Base-by-base conservation (phyloP, 2,113 vertebrate genomes). In the Elephantulus edwardii region DNA sequence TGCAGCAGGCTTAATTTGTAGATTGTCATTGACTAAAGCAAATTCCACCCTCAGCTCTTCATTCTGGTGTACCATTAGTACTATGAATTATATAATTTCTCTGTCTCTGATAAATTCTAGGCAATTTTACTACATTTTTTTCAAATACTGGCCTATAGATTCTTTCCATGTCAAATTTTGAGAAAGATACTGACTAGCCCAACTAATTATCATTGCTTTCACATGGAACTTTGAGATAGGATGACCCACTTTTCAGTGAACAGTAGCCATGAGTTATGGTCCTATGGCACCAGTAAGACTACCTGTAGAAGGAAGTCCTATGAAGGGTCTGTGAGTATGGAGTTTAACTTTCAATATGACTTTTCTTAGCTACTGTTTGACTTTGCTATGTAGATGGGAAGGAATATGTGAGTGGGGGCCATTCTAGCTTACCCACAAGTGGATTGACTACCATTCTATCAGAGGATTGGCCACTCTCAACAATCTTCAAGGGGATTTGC, bases 151-250 rank as follows among this genome's bases (percentile, higher is more conserved):
- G 6, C 4, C 35, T 84, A 75, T 2, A 54, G 54, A 38, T 28
- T 68, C n/a, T 80, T 52, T 68, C 80, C 28, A n/a, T n/a, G n/a
- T 35, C 48, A 10, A 42, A 74, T 50, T 10, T 76, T 35, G n/a
- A 77, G 77, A 89, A 91, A 86, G 20, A 91, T 24, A 44, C 3
- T 70, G n/a, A 58, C 6, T 58, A 40, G 6, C 50, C 30, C 68
- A 86, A 66, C 33, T 83, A 84, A 92, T 81, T 90, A 58, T 35
- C 26, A 8, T 72, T 35, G 35, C 26, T 91, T 10, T 86, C 56
- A 16, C 71, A 56, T 35, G 26, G 81, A 50, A 54, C n/a, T 82
- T 46, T 80, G 70, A 46, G 56, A 38, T 24, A 79, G 6, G 17
- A 14, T 80, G 30, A 79, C 46, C 5, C 38, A 76, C 38, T 52